These are phyloP conservation scores for Entomobrya proxima DNA, from an alignment of 2,888 invertebrate genomes.

Conservation along the genomic window DNA sequence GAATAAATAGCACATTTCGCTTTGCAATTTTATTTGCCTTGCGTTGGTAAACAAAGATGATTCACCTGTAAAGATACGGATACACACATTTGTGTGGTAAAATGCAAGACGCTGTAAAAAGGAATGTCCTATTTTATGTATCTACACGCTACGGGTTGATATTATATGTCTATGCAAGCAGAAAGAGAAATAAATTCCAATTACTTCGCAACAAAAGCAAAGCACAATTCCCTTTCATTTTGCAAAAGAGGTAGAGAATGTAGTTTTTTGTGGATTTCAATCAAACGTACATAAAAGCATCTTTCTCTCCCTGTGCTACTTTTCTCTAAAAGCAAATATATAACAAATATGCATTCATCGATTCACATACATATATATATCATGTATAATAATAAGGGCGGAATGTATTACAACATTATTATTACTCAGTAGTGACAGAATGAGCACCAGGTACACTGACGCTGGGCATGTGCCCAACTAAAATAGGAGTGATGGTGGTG, in stretches of 20 bases:
- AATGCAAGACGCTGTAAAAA: too few species aligned
- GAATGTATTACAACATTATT: not conserved
- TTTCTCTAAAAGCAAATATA: constrained; percentile 9
- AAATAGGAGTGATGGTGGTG: not conserved
- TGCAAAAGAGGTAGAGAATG: not conserved
- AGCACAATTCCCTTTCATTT: not conserved
- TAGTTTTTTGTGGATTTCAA: constrained; percentile 9
- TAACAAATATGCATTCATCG: not conserved
- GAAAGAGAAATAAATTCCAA: constrained; percentile 35
- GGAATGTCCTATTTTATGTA: too few species aligned
- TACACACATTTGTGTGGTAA: too few species aligned
- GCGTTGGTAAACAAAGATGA: not conserved
- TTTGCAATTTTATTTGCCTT: not conserved
- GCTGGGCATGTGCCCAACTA: not conserved
- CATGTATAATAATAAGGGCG: not conserved
- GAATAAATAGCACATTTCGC: not conserved
- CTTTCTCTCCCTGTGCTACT: constrained; percentile 20
- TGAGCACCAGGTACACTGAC: not conserved
- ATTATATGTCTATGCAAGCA: not conserved
- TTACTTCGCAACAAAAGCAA: constrained; percentile 29
- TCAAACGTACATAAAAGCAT: constrained; percentile 13
- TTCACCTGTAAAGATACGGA: constrained; percentile 3
- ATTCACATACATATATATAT: not conserved
- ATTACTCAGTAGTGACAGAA: not conserved
- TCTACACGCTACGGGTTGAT: too few species aligned